Evolutionary conservation across 2,888 invertebrate species (phyloP).

Genomic region (Trypoxylon attenuatum): DNA sequence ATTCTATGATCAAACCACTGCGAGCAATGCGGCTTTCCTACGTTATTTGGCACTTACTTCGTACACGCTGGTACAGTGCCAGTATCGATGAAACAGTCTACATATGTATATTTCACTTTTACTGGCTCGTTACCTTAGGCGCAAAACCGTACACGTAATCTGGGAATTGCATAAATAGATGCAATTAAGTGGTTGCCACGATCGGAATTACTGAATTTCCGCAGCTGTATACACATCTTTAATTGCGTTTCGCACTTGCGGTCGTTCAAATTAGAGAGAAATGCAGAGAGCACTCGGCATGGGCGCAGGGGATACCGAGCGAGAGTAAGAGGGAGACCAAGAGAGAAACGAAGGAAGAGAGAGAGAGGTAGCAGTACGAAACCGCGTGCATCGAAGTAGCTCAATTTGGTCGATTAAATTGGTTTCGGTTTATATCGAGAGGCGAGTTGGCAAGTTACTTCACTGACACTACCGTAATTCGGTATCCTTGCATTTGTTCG

Average conservation of each 20-base stretch:
- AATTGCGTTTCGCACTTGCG: neutral
- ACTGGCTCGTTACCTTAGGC: neutral
- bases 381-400: slow-evolving; percentile 41
- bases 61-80: slow-evolving; percentile 20
- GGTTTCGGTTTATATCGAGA: slow-evolving; percentile 42
- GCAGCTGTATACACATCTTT: slow-evolving; percentile 2
- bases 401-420: slow-evolving; percentile 56
- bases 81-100: slow-evolving; percentile 2
- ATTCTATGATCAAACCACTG: slow-evolving; percentile 16
- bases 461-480: slow-evolving; percentile 2
- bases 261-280: neutral
- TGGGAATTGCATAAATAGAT: neutral
- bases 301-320: neutral
- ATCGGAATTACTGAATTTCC: too few relatives aligned
- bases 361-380: slow-evolving; percentile 1
- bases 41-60: slow-evolving; percentile 39
- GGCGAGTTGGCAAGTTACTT: slow-evolving; percentile 9
- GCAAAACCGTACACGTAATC: neutral
- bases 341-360: neutral
- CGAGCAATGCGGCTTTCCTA: slow-evolving; percentile 4
- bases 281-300: neutral
- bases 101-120: slow-evolving; percentile 1
- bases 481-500: neutral
- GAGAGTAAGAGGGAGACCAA: neutral
- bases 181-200: neutral